Conservation (phyloP, 2,888 invertebrate species). For the Amblyteles armatorius region DNA sequence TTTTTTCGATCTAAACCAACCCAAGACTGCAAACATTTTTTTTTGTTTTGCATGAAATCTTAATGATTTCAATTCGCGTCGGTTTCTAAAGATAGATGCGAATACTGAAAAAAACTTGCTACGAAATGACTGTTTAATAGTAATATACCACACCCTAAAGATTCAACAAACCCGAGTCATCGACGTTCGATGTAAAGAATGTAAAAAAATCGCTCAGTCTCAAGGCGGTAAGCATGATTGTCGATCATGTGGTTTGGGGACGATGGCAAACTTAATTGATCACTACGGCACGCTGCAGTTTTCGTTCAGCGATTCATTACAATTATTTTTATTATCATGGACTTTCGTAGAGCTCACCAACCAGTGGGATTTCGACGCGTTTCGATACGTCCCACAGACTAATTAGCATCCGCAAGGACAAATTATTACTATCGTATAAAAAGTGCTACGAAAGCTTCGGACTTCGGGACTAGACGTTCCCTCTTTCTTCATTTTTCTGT, state of each 20-base stretch:
- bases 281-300: constrained; percentile 11
- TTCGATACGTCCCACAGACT: constrained; percentile 22
- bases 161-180: constrained; percentile 41
- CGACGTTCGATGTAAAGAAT: constrained; percentile 35
- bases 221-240: constrained; percentile 81
- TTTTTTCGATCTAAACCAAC: constrained; percentile 17
- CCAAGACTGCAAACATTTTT: constrained; percentile 17
- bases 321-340: background rate
- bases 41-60: background rate
- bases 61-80: background rate
- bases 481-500: background rate
- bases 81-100: background rate
- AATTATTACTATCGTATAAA: constrained; percentile 17
- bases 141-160: constrained; percentile 8
- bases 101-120: background rate
- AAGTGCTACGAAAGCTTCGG: constrained; percentile 33
- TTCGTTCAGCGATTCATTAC: constrained; percentile 9
- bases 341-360: constrained; percentile 57
- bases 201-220: constrained; percentile 74
- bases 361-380: constrained; percentile 22
- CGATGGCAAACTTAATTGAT: constrained; percentile 48
- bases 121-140: constrained; percentile 16
- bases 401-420: constrained; percentile 20
- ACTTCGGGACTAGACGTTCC: constrained; percentile 32
- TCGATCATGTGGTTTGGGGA: constrained; percentile 76